phyloP scores from a whole-genome alignment of 2,888 invertebrate genomes.

The Hypercompe scribonia region DNA sequence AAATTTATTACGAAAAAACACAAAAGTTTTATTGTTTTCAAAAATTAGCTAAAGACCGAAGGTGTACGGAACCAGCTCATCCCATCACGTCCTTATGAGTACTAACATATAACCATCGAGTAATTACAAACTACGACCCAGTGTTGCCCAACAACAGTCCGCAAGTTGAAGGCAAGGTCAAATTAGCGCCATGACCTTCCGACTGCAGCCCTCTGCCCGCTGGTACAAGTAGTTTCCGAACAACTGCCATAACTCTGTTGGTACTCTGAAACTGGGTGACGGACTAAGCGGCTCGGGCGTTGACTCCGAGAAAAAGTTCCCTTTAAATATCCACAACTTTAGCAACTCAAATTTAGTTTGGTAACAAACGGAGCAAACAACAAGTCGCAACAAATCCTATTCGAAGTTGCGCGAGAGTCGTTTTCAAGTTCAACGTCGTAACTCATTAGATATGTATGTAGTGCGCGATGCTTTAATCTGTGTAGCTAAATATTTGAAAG shows the following conservation, averaged over 20 bases:
- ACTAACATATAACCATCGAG: constrained; percentile 20
- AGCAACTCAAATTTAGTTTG: constrained; percentile 86
- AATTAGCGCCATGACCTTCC: constrained; percentile 85
- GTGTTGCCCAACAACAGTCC: constrained; percentile 63
- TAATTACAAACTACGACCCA: constrained; percentile 63
- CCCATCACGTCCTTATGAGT: constrained; percentile 11
- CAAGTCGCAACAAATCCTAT: constrained; percentile 83
- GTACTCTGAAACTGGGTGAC: constrained; percentile 86
- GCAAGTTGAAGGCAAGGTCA: constrained; percentile 82
- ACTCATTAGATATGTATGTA: constrained; percentile 1
- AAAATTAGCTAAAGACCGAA: background rate
- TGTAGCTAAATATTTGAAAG: background rate
- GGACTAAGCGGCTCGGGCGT: constrained; percentile 84
- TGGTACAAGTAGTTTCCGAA: constrained; percentile 84
- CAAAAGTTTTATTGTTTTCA: background rate
- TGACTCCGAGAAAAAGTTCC: constrained; percentile 86
- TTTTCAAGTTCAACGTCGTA: constrained; percentile 78
- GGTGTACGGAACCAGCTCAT: background rate
- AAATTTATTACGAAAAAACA: background rate
- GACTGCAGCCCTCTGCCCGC: constrained; percentile 78
- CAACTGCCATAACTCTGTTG: constrained; percentile 86
- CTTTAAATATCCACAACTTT: constrained; percentile 86
- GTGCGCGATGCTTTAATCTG: background rate
- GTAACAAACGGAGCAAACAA: constrained; percentile 84
- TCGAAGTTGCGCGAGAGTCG: constrained; percentile 85